phyloP scores from a whole-genome alignment of 2,797 vertebrate genomes.

The Fringilla coelebs region DNA sequence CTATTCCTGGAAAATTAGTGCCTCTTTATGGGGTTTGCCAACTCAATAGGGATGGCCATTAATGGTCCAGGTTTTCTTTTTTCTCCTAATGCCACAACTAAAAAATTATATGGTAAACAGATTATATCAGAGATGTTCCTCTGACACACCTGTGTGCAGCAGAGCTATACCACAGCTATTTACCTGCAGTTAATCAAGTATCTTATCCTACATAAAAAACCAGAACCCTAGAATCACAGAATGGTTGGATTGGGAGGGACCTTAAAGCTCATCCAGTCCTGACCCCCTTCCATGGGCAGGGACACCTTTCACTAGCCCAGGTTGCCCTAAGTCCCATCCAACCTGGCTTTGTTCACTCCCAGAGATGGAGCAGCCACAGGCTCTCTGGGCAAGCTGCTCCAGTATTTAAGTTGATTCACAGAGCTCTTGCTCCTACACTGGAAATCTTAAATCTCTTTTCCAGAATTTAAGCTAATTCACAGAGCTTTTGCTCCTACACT shows the following conservation, averaged over 20 bases:
- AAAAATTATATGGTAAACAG: neutral
- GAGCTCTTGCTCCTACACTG: neutral
- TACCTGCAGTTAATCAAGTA: neutral
- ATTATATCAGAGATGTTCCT: neutral
- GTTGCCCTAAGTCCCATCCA: neutral
- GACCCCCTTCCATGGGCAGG: neutral
- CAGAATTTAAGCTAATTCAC: too few species aligned
- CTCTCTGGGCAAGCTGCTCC: neutral
- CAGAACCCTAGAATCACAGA: neutral
- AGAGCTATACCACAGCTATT: neutral
- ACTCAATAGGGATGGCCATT: fast-evolving
- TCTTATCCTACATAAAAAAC: neutral
- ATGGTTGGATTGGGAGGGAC: neutral
- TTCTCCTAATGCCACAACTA: neutral
- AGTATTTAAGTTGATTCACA: neutral
- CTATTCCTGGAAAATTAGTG: neutral
- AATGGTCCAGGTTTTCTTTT: neutral
- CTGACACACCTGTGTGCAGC: neutral
- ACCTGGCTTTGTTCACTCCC: neutral
- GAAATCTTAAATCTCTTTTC: neutral
- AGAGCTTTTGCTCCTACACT: neutral
- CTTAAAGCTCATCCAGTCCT: neutral
- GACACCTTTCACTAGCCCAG: neutral
- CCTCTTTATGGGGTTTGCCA: neutral
- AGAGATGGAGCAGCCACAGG: neutral